Conservation (phyloP, 1,140 invertebrate genomes). For the Oncopodura yosiiana region DNA sequence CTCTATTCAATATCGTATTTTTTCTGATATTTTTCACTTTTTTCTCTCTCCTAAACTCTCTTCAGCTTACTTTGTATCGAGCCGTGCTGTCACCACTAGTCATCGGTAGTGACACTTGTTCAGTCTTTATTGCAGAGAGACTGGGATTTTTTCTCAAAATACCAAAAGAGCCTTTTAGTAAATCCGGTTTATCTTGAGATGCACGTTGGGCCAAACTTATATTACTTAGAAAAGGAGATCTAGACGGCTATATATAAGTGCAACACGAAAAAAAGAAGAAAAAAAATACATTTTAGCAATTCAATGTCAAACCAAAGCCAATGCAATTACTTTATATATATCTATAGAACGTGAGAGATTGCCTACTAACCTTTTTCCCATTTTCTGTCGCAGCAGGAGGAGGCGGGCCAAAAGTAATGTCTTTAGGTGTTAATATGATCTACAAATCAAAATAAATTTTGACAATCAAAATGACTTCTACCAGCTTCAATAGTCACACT, state of each 20-base stretch:
- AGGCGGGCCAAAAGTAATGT: slow-evolving; percentile 61
- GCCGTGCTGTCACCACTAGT: slow-evolving; percentile 39
- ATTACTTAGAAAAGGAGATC: slow-evolving; percentile 63
- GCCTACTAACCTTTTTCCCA: slow-evolving; percentile 25
- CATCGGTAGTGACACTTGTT: slow-evolving; percentile 42
- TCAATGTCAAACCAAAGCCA: too few relatives aligned
- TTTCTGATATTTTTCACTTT: too few relatives aligned
- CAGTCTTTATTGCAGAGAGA: slow-evolving; percentile 38
- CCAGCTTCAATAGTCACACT: too few relatives aligned
- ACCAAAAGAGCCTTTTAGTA: slow-evolving; percentile 64
- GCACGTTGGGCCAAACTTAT: slow-evolving; percentile 52
- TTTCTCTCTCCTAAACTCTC: background rate
- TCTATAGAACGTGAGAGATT: slow-evolving; percentile 6
- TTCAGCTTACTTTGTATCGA: slow-evolving; percentile 42
- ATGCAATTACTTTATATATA: background rate
- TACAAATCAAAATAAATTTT: too few relatives aligned
- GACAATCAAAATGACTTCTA: too few relatives aligned
- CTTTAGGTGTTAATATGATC: slow-evolving; percentile 58
- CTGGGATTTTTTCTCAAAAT: slow-evolving; percentile 41
- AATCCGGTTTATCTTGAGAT: slow-evolving; percentile 59
- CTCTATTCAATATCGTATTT: too few relatives aligned
- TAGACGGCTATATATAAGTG: slow-evolving; percentile 69
- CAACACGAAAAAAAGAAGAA: slow-evolving; percentile 36
- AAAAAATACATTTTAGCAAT: background rate
- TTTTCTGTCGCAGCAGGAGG: slow-evolving; percentile 41